Evolutionary conservation across 2,888 invertebrate species (phyloP).

Genomic region (Trachelus iudaicus): DNA sequence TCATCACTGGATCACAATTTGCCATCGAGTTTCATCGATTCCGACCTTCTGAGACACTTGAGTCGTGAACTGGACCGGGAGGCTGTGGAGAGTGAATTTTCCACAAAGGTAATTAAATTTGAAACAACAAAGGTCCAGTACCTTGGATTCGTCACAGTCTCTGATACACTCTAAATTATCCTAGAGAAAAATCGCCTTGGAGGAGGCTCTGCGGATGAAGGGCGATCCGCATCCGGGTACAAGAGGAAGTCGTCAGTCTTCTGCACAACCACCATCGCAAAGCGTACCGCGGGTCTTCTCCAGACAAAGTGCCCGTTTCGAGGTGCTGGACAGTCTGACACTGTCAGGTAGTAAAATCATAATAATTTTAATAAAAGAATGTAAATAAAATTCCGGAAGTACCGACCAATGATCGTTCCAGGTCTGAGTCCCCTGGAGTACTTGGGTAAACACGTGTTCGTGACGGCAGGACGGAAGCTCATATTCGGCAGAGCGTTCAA

Average conservation of each 20-base stretch:
- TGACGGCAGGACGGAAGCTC: conserved; percentile 50
- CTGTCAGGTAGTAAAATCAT: conserved; percentile 43
- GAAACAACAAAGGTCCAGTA: too few relatives aligned
- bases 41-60: conserved; percentile 74
- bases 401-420: conserved; percentile 48
- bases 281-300: conserved; percentile 81
- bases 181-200: conserved; percentile 75
- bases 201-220: conserved; percentile 74
- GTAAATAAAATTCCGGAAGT: background rate
- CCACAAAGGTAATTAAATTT: conserved; percentile 69
- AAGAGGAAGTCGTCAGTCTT: conserved; percentile 39
- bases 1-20: conserved; percentile 19
- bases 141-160: too few relatives aligned
- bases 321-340: conserved; percentile 75
- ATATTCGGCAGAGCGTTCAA: conserved; percentile 51
- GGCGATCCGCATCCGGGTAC: conserved; percentile 61
- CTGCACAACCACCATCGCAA: conserved; percentile 46
- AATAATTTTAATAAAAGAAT: background rate
- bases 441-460: conserved; percentile 72
- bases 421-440: conserved; percentile 79
- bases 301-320: conserved; percentile 79
- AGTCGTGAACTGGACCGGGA: conserved; percentile 76
- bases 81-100: conserved; percentile 77
- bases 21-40: conserved; percentile 68
- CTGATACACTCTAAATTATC: conserved; percentile 30